Conservation (phyloP, 1,140 invertebrate species). For the Dufourea novaeangliae region DNA sequence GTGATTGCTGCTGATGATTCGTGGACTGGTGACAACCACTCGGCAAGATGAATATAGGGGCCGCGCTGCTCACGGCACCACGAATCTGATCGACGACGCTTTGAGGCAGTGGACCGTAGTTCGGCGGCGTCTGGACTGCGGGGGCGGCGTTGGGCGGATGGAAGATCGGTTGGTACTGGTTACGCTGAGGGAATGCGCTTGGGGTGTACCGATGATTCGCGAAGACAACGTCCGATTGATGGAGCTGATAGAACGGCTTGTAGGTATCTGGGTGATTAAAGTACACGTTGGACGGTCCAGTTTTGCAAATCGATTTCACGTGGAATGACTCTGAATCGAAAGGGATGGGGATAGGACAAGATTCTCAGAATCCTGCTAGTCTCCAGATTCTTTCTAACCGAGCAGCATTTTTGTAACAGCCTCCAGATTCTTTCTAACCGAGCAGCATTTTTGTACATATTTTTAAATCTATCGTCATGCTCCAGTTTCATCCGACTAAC, state of each 20-base stretch:
- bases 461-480: too few species aligned
- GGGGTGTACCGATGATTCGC: slow-evolving; percentile 36
- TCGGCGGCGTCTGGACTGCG: slow-evolving; percentile 21
- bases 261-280: background rate
- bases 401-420: too few species aligned
- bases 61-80: slow-evolving; percentile 54
- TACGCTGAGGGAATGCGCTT: background rate
- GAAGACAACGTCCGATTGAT: slow-evolving; percentile 32
- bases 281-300: too few species aligned
- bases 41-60: slow-evolving; percentile 76
- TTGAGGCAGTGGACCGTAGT: slow-evolving; percentile 49
- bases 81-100: slow-evolving; percentile 71
- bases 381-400: too few species aligned
- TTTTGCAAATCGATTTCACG: too few species aligned
- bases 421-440: too few species aligned
- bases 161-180: slow-evolving; percentile 2
- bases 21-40: slow-evolving; percentile 57
- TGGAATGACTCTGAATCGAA: too few species aligned
- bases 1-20: slow-evolving; percentile 34
- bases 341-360: too few species aligned
- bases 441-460: too few species aligned
- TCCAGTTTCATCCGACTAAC: too few species aligned
- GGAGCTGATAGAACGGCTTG: slow-evolving; percentile 34
- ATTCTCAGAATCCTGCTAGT: too few species aligned
- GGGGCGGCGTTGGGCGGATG: background rate